These are phyloP conservation scores for Diogma glabrata DNA, from an alignment of 2,888 invertebrate species.

Conservation along the genomic window DNA sequence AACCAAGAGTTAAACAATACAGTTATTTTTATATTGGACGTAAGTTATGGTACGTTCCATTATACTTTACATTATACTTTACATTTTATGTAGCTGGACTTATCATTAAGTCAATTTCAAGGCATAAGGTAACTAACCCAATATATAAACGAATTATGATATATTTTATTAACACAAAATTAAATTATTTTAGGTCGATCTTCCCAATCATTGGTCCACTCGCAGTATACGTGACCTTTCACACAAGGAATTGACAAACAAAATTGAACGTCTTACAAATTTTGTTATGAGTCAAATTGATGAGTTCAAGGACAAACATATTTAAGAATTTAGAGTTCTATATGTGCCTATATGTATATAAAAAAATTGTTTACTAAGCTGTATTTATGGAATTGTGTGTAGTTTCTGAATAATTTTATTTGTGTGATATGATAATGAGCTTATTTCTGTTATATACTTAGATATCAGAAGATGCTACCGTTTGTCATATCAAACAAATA, in stretches of 20 bases:
- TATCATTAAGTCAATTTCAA: slow-evolving; percentile 52
- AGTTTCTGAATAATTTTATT: too few relatives aligned
- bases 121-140: slow-evolving; percentile 53
- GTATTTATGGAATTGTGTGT: too few relatives aligned
- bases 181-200: slow-evolving; percentile 28
- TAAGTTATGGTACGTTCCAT: slow-evolving; percentile 57
- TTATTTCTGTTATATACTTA: too few relatives aligned
- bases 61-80: slow-evolving; percentile 54
- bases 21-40: slow-evolving; percentile 58
- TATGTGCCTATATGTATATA: too few relatives aligned
- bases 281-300: slow-evolving; percentile 32
- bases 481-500: too few relatives aligned
- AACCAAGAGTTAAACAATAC: slow-evolving; percentile 43
- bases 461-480: too few relatives aligned
- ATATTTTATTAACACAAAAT: slow-evolving; percentile 10
- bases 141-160: neutral
- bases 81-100: slow-evolving; percentile 50
- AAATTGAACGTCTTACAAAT: slow-evolving; percentile 31
- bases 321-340: slow-evolving; percentile 9
- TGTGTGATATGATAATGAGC: too few relatives aligned
- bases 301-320: slow-evolving; percentile 29
- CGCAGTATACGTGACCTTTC: slow-evolving; percentile 23
- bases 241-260: slow-evolving; percentile 24
- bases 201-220: slow-evolving; percentile 33
- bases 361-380: slow-evolving; percentile 6